These are phyloP conservation scores for Pachyuromys duprasi DNA, from an alignment of 2,797 vertebrate species.

Conservation along the genomic window DNA sequence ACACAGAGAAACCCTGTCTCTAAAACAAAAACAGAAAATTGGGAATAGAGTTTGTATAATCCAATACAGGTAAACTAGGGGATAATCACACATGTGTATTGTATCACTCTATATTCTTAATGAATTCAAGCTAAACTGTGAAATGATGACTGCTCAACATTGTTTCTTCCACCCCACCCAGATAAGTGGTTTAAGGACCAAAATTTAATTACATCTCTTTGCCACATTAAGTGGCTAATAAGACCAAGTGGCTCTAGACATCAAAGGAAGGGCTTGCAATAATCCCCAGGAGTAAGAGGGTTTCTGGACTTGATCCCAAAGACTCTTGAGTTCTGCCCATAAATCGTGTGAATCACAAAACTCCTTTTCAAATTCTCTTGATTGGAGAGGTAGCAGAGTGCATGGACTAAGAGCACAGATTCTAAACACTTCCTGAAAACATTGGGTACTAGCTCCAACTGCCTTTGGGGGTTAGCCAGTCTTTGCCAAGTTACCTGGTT, in stretches of 20 bases:
- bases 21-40: neutral
- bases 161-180: neutral
- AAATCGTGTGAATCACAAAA: constrained; percentile 1
- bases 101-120: neutral
- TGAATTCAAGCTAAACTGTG: neutral
- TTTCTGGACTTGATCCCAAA: constrained; percentile 39
- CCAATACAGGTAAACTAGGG: neutral
- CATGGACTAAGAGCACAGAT: neutral
- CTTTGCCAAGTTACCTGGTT: neutral
- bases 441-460: neutral
- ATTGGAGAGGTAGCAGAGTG: neutral
- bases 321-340: neutral
- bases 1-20: too few species aligned
- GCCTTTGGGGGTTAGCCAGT: neutral
- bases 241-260: neutral
- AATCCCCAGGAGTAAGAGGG: neutral
- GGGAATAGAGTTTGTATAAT: neutral
- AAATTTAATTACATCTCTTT: constrained; percentile 23
- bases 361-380: neutral
- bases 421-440: neutral
- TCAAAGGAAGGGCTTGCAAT: constrained; percentile 30
- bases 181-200: neutral
- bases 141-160: neutral
- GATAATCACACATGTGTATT: neutral
- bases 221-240: neutral